A percentile compares a stretch with the other conserved stretches of the same genome.
These are phyloP conservation scores for Phaethon lepturus DNA, from an alignment of 2,113 vertebrate species.

Conservation along the genomic window DNA sequence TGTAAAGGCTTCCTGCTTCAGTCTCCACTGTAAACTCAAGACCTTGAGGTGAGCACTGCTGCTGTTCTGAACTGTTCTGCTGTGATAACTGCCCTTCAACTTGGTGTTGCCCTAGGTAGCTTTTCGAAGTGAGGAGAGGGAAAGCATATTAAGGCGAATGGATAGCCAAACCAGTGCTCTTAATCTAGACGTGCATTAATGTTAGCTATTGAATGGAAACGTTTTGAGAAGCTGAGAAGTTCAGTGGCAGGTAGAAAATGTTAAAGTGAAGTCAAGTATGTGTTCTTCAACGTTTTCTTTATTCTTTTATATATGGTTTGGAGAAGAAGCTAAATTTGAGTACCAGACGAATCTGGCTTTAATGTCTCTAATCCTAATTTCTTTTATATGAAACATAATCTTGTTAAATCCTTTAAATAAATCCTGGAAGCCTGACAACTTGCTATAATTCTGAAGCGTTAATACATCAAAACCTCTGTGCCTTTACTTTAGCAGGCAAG, in stretches of 20 bases:
- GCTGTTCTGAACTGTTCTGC: not conserved
- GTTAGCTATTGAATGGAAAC: not conserved
- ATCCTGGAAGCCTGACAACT: conserved; percentile 23
- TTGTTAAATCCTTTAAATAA: conserved; percentile 25
- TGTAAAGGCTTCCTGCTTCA: not conserved
- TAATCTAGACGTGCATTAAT: not conserved
- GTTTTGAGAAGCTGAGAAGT: not conserved
- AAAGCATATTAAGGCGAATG: not conserved
- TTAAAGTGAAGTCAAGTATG: not conserved
- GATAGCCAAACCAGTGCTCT: not conserved
- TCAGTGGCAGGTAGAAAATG: not conserved
- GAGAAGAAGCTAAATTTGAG: not conserved
- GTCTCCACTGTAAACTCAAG: not conserved
- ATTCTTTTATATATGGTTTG: not conserved
- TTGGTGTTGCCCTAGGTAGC: not conserved
- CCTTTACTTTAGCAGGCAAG: not conserved
- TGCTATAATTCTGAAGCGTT: not conserved
- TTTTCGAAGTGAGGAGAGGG: not conserved
- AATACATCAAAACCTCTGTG: not conserved
- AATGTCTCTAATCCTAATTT: conserved; percentile 10
- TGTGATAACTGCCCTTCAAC: not conserved
- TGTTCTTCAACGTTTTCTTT: not conserved
- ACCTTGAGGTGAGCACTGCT: not conserved
- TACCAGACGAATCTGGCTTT: not conserved
- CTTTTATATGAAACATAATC: conserved; percentile 21